A percentile compares a stretch with the other conserved stretches of the same genome.
Evolutionary conservation across 2,113 vertebrate species (phyloP).

Genomic region (Motacilla tschutschensis): DNA sequence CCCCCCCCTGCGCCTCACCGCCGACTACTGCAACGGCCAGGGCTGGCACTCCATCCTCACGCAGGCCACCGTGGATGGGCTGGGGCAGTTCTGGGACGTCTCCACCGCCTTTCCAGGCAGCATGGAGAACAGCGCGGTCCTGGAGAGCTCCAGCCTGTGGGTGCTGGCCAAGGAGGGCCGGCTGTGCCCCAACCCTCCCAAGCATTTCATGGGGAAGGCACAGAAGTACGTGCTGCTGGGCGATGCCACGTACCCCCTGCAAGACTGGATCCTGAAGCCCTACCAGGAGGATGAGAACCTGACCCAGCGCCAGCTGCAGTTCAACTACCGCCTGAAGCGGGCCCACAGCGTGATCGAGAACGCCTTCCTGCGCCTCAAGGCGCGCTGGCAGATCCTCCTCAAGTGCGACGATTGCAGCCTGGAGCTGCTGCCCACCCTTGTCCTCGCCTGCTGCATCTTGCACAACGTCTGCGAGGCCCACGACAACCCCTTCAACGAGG

Average conservation of each 20-base stretch:
- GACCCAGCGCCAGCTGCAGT: conserved; percentile 60
- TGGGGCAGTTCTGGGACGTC: conserved; percentile 73
- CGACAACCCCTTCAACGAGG: conserved; percentile 62
- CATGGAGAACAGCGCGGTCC: conserved; percentile 60
- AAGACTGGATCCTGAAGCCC: conserved; percentile 74
- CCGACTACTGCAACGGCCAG: conserved; percentile 63
- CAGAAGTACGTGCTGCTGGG: conserved; percentile 71
- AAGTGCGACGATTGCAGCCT: conserved; percentile 66
- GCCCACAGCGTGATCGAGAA: conserved; percentile 65
- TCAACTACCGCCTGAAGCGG: conserved; percentile 67
- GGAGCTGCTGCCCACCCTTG: conserved; percentile 70
- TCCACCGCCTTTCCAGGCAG: conserved; percentile 68
- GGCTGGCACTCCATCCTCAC: conserved; percentile 72
- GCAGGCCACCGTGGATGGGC: conserved; percentile 68
- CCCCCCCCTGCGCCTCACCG: conserved; percentile 32
- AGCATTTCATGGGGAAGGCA: conserved; percentile 64
- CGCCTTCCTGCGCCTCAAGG: conserved; percentile 68
- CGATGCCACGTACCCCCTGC: conserved; percentile 66
- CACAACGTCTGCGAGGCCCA: conserved; percentile 74
- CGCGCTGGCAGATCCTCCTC: conserved; percentile 75
- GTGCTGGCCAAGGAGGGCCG: conserved; percentile 64
- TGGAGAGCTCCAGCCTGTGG: conserved; percentile 75
- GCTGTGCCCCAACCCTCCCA: conserved; percentile 65
- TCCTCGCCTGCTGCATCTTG: conserved; percentile 72
- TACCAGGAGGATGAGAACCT: conserved; percentile 58